Base-by-base conservation (phyloP, 2,113 vertebrate species). In the Balaenoptera acutorostrata region DNA sequence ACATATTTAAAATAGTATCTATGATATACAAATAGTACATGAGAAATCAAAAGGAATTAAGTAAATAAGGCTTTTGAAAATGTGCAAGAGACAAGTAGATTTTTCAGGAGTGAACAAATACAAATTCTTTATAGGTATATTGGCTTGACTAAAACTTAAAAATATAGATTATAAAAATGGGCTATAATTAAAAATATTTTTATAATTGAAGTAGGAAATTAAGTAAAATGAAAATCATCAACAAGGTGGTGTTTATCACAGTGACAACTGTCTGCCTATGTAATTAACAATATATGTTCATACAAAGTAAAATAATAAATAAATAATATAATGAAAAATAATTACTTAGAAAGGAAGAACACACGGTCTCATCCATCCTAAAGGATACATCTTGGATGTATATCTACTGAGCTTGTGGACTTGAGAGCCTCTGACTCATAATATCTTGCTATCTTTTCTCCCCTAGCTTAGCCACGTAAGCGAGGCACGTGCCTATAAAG, bases 361-460 rank as follows among this genome's bases (percentile, higher is more conserved):
- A 29, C 49, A 29, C 5, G 5, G 5, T 44, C n/a, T 27, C 44
- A 4, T 5, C 5, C 8, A 21, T 8, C 4, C 3, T 69, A 33
- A 36, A 20, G 17, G 46, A 2, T 68, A 41, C 2, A 1, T 25
- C 17, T 68, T 36, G 20, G 39, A 14, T 69, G 5, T 20, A 3
- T 14, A 7, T 18, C 36, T 0, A 0, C 18, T 10, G 68, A 68
- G 59, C 10, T 39, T 29, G 2, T 31, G 6, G n/a, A 9, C 15
- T n/a, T 18, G 25, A 59, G 9, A 27, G 3, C 5, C 1, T 44
- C 20, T 17, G 9, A 57, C 52, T 52, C 15, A 52, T 52, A 52
- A 17, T 21, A 57, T 21, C 39, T 41, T 1, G 33, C 8, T 18
- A 2, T 12, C 23, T 41, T 33, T 57, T 39, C 23, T 9, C 21